Conservation (phyloP, 2,888 invertebrate species). For the Coleophora flavipennella region DNA sequence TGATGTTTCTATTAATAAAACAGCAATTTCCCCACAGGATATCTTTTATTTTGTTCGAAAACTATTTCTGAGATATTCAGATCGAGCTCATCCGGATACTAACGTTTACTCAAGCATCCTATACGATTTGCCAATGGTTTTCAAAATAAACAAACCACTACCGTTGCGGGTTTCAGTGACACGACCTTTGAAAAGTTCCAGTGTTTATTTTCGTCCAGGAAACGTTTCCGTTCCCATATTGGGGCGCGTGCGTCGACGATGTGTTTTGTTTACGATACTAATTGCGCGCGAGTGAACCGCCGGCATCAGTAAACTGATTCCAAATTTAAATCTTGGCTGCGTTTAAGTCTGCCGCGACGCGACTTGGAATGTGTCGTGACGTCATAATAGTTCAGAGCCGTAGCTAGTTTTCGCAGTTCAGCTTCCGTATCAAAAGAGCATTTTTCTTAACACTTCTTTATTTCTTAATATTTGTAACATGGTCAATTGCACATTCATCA, state of each 20-base stretch:
- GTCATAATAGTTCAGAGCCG: slow-evolving; percentile 22
- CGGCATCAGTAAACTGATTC: slow-evolving; percentile 36
- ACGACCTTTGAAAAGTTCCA: slow-evolving; percentile 10
- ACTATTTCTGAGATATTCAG: too few relatives aligned
- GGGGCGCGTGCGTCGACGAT: slow-evolving; percentile 19
- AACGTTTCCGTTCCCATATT: slow-evolving; percentile 40
- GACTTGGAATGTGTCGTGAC: slow-evolving; percentile 52
- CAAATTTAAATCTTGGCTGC: slow-evolving; percentile 60
- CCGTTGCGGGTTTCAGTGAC: neutral
- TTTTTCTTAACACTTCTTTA: too few relatives aligned
- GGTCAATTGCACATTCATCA: too few relatives aligned
- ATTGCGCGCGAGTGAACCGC: slow-evolving; percentile 34
- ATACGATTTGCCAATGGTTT: neutral
- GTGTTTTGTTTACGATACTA: slow-evolving; percentile 37
- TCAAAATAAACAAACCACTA: neutral
- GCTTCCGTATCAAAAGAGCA: too few relatives aligned
- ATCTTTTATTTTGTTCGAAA: too few relatives aligned
- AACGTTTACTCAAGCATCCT: neutral
- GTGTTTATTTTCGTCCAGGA: slow-evolving; percentile 29
- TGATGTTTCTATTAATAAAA: too few relatives aligned
- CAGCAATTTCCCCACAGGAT: too few relatives aligned
- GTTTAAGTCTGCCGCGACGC: slow-evolving; percentile 28
- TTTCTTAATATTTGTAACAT: too few relatives aligned
- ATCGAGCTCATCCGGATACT: too few relatives aligned
- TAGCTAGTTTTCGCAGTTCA: neutral